Evolutionary conservation across 1,140 invertebrate species (phyloP).

Genomic region (Drosophila punjabiensis): DNA sequence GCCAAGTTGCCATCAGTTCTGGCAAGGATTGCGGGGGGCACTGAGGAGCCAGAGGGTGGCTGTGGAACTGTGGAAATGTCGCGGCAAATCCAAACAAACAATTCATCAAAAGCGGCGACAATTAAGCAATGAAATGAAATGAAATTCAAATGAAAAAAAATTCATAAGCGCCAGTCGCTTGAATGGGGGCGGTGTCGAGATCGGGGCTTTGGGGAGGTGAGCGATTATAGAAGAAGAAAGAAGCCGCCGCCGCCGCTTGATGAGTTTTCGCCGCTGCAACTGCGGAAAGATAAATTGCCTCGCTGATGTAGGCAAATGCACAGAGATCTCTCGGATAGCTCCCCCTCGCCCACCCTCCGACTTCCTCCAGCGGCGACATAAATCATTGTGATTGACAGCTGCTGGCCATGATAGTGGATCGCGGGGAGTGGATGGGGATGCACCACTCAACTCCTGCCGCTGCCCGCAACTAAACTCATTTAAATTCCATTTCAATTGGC

Average conservation of each 20-base stretch:
- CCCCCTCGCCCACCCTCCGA: neutral
- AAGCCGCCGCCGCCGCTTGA: conserved; percentile 73
- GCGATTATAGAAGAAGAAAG: conserved; percentile 78
- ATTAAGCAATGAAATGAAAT: conserved; percentile 74
- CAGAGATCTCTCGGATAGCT: conserved; percentile 39
- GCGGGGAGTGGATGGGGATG: conserved; percentile 21
- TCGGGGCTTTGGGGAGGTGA: conserved; percentile 22
- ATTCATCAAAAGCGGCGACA: conserved; percentile 81
- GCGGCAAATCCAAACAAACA: conserved; percentile 84
- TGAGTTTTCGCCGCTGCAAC: conserved; percentile 76
- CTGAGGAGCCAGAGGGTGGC: neutral
- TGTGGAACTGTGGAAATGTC: conserved; percentile 68
- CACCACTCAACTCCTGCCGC: conserved; percentile 22
- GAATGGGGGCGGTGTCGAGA: conserved; percentile 25
- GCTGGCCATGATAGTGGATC: conserved; percentile 54
- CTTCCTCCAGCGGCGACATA: conserved; percentile 67
- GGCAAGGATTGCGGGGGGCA: neutral
- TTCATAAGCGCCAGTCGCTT: conserved; percentile 56
- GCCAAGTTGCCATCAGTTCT: neutral
- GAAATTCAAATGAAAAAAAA: conserved; percentile 79
- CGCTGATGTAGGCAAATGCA: conserved; percentile 80
- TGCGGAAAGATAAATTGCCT: conserved; percentile 84
- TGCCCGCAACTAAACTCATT: conserved; percentile 81
- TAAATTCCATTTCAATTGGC: conserved; percentile 82
- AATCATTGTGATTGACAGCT: conserved; percentile 85